Evolutionary conservation across 92 coral and sea anemone genomes (phyloP), one percentile per base, ranked within the genome.

Genomic region (Scolanthus callimorphus): DNA sequence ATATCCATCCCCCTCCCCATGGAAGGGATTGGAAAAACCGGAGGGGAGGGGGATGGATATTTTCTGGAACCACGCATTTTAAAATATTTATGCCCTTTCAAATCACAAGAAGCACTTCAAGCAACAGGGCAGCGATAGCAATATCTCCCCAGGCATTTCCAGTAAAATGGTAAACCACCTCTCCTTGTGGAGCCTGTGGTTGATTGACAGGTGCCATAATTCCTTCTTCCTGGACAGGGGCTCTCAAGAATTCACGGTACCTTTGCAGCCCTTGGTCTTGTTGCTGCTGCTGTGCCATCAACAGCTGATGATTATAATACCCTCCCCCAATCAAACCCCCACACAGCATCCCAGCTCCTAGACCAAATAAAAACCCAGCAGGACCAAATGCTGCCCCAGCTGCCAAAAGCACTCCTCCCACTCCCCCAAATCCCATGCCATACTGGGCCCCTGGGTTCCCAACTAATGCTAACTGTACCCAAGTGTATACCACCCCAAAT

Each of bases 321-420:
- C 94, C 89, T 59, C 62, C 63, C 0, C 94, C 94, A 9, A 71
- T 75, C 27, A 85, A 31, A 20, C 73, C 94, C 20, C 94, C 94
- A 31, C 57, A 55, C 4, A 60, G 1, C 0, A 37, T 17, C 25
- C 84, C 89, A 9, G 17, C 4, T 19, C 52, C 52, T 10, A 46
- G 6, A 27, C 80, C 94, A 2, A 53, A 51, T n/a, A 71, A 61
- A 1, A 60, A 51, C 3, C 69, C 89, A 4, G 66, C 77, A 4
- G 52, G 52, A 9, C 52, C 52, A 34, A 34, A 34, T 12, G 34
- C 39, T 20, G 80, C 71, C 3, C 80, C 80, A 1, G 27, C 30
- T 0, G 31, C 63, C 3, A 56, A 70, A 28, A 31, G 60, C 13
- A 55, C 29, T 11, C 88, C 88, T 10, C 69, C 17, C 21, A 41